Percentiles rank a stretch among this genome's conserved stretches.
Conservation (phyloP, 2,797 vertebrate species). For the Halcyon smyrnensis region DNA sequence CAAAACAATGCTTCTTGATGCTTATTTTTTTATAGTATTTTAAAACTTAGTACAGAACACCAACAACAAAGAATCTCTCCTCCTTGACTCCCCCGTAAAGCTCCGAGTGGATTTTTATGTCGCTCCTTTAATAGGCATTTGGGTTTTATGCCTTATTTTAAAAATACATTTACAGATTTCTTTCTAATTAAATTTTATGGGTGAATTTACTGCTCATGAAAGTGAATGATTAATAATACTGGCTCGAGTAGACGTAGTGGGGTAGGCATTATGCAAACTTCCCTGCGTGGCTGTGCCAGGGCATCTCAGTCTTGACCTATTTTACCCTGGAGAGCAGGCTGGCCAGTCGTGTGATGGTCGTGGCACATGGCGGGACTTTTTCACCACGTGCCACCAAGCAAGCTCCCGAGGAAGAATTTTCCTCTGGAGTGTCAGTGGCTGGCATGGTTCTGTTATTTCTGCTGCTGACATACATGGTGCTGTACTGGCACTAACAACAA, state of each 20-base stretch:
- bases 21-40: slow-evolving; percentile 25
- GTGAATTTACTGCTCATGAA: slow-evolving; percentile 47
- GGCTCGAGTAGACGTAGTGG: neutral
- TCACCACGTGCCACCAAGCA: neutral
- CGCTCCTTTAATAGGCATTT: slow-evolving; percentile 11
- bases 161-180: slow-evolving; percentile 48
- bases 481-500: neutral
- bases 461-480: neutral
- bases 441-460: neutral
- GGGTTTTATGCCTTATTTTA: slow-evolving; percentile 50
- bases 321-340: slow-evolving; percentile 18
- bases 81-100: neutral
- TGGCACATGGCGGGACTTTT: neutral
- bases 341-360: neutral
- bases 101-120: neutral
- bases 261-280: slow-evolving; percentile 24
- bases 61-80: neutral
- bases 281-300: slow-evolving; percentile 1
- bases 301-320: slow-evolving; percentile 16
- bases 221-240: slow-evolving; percentile 31
- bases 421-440: neutral
- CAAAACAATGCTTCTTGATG: slow-evolving; percentile 46
- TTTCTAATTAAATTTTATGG: slow-evolving; percentile 55
- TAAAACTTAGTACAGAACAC: neutral
- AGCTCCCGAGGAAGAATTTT: neutral